Percentiles rank a stretch among this genome's conserved stretches.
Conservation (phyloP, 1,140 invertebrate genomes). For the Ctenoplectra terminalis region DNA sequence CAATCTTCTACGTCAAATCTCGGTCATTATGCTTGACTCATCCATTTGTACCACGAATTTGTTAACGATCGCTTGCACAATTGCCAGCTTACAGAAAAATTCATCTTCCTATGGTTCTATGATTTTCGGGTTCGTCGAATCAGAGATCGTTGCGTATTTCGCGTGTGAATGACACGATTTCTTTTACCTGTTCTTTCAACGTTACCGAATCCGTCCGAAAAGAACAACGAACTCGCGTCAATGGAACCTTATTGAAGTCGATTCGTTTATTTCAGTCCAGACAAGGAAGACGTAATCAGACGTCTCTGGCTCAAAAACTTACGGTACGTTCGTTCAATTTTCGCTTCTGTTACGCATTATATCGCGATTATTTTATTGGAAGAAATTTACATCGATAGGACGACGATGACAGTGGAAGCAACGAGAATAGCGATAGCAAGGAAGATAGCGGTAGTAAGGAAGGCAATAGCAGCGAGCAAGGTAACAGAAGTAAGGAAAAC, state of each 20-base stretch:
- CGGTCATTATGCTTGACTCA: slow-evolving; percentile 49
- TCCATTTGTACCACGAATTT: slow-evolving; percentile 15
- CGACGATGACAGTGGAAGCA: slow-evolving; percentile 5
- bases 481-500: slow-evolving; percentile 13
- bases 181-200: background rate
- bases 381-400: background rate
- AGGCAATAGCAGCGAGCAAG: slow-evolving; percentile 22
- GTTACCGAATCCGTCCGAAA: too few species aligned
- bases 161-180: slow-evolving; percentile 1
- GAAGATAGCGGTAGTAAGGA: slow-evolving; percentile 15
- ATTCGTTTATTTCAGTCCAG: slow-evolving; percentile 63
- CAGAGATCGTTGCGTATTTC: background rate
- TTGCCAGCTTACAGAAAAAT: slow-evolving; percentile 10
- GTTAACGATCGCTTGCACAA: slow-evolving; percentile 67
- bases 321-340: slow-evolving; percentile 42
- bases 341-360: background rate
- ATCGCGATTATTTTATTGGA: background rate
- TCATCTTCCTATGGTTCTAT: too few species aligned
- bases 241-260: slow-evolving; percentile 10
- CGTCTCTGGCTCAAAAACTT: slow-evolving; percentile 63
- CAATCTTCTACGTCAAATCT: background rate
- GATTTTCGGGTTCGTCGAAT: background rate
- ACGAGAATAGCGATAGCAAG: slow-evolving; percentile 39
- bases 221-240: background rate
- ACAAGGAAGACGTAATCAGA: slow-evolving; percentile 66